Evolutionary conservation across 2,797 vertebrate genomes (phyloP).

Genomic region (Enteromius trimaculatus): DNA sequence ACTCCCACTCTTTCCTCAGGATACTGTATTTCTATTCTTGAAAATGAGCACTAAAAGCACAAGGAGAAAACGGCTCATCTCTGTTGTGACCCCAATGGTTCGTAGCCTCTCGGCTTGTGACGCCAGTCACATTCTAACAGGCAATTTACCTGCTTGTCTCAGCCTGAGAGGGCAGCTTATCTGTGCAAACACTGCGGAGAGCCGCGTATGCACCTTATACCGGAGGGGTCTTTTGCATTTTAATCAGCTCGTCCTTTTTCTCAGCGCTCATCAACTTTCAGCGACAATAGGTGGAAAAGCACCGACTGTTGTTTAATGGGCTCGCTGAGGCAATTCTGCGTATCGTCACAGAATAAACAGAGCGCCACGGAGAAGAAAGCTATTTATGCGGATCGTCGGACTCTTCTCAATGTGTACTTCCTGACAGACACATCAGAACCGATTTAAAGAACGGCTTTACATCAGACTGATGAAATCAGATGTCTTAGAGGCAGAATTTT

Average conservation of each 20-base stretch:
- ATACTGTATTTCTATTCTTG: conserved; percentile 46
- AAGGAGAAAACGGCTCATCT: conserved; percentile 13
- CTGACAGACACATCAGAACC: conserved; percentile 23
- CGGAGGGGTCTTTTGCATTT: conserved; percentile 67
- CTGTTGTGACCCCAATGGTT: conserved; percentile 21
- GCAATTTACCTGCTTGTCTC: conserved; percentile 76
- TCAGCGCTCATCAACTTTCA: conserved; percentile 1
- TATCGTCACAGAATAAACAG: conserved; percentile 66
- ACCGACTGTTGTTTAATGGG: conserved; percentile 68
- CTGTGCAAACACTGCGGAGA: conserved; percentile 68
- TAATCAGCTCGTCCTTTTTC: conserved; percentile 61
- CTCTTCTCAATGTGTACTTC: conserved; percentile 9
- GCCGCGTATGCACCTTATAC: conserved; percentile 55
- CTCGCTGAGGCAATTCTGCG: conserved; percentile 60
- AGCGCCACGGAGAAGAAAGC: conserved; percentile 3
- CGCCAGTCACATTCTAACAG: conserved; percentile 71
- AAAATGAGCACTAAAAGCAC: conserved; percentile 32
- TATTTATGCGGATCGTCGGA: background rate
- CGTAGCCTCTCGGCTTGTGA: conserved; percentile 62
- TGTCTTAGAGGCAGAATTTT: conserved; percentile 41
- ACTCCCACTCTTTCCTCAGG: conserved; percentile 11
- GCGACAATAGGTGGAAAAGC: conserved; percentile 29
- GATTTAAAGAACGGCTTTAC: conserved; percentile 34
- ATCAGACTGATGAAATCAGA: conserved; percentile 36
- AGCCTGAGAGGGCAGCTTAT: conserved; percentile 73